A percentile compares a stretch with the other conserved stretches of the same genome.
Evolutionary conservation across 2,797 vertebrate genomes (phyloP).

Genomic region (Pangasius larnaudii): DNA sequence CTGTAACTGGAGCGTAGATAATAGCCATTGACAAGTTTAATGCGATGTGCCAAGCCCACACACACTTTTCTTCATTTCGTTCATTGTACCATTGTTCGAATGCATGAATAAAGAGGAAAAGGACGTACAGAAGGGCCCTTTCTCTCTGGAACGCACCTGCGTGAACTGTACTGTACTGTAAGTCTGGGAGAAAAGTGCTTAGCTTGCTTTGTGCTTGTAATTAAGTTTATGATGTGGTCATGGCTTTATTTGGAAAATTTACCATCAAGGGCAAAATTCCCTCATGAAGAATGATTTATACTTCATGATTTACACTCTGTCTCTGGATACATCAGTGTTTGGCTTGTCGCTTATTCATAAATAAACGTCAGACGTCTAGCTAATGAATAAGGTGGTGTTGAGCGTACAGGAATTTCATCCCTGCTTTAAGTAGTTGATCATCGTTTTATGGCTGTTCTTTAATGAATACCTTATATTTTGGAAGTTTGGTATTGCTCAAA

Average conservation of each 20-base stretch:
- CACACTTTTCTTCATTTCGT: background rate
- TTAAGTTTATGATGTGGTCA: constrained; percentile 49
- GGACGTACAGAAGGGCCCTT: background rate
- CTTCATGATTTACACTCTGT: background rate
- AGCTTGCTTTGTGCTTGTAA: constrained; percentile 38
- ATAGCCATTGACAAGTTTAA: constrained; percentile 33
- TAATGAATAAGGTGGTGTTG: background rate
- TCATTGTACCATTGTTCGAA: constrained; percentile 7
- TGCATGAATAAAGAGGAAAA: background rate
- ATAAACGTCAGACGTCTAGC: background rate
- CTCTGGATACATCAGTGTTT: constrained; percentile 20
- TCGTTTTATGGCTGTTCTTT: background rate
- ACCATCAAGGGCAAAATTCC: constrained; percentile 21
- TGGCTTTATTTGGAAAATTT: constrained; percentile 38
- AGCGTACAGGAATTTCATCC: background rate
- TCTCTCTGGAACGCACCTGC: constrained; percentile 33
- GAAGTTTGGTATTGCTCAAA: background rate
- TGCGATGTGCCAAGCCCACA: constrained; percentile 34
- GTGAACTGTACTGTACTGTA: constrained; percentile 16
- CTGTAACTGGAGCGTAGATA: constrained; percentile 32
- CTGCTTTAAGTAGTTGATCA: background rate
- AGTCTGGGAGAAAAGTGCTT: constrained; percentile 26
- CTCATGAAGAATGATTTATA: constrained; percentile 21
- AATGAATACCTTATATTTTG: background rate
- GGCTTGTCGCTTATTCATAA: constrained; percentile 12